These are phyloP conservation scores for Enteromius paludinosus DNA, from an alignment of 2,797 vertebrate genomes.

Conservation along the genomic window DNA sequence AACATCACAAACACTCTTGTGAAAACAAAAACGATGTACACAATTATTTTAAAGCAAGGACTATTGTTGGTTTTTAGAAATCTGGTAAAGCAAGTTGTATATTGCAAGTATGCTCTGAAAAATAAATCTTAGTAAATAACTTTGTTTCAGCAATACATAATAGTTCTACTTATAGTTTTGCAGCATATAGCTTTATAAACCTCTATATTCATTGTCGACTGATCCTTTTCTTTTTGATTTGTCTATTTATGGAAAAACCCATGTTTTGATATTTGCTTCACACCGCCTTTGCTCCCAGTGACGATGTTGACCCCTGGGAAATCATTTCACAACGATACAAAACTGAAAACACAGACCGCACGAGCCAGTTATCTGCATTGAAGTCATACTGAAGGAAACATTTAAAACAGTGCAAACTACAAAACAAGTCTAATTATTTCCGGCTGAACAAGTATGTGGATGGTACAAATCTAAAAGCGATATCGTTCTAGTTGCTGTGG, in stretches of 20 bases:
- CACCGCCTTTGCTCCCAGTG: conserved; percentile 10
- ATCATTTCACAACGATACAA: conserved; percentile 49
- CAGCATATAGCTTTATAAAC: neutral
- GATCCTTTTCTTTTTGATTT: conserved; percentile 4
- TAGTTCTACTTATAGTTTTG: neutral
- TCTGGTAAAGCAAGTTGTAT: neutral
- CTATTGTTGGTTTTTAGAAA: neutral
- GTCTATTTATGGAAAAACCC: conserved; percentile 30
- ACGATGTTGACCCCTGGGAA: conserved; percentile 43
- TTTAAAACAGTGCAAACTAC: conserved; percentile 20
- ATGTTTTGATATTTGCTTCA: conserved; percentile 38
- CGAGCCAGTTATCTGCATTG: conserved; percentile 29
- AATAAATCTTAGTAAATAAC: neutral
- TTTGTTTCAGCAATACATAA: neutral
- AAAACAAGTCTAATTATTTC: conserved; percentile 36
- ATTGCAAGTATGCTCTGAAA: neutral
- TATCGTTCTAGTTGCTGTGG: conserved; percentile 15
- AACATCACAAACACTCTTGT: neutral
- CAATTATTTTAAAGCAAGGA: neutral
- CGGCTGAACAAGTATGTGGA: conserved; percentile 17
- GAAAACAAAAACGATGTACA: neutral
- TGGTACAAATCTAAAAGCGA: conserved; percentile 35
- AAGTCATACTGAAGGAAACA: conserved; percentile 37
- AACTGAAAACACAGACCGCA: conserved; percentile 40
- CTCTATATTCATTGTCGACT: neutral